Base-by-base conservation (phyloP, 30 jellyfish, hydroid and myxozoan species). In the Turritopsis rubra region DNA sequence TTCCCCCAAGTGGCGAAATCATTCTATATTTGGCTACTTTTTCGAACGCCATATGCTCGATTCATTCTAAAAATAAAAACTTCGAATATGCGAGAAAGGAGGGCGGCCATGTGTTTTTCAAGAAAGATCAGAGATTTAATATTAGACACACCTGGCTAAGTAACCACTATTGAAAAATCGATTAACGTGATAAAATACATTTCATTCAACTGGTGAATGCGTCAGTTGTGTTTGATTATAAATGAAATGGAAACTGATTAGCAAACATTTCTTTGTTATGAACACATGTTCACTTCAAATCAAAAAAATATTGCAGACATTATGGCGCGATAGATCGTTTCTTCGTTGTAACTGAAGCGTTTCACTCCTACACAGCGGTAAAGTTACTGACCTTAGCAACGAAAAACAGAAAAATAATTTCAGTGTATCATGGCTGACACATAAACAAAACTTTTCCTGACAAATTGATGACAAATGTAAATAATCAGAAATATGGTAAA, bases 401-500 rank as follows among this genome's bases (percentile, higher is more conserved):
- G 13, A 41, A 41, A 41, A 13, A 41, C 60, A 41, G 13, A 41
- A 41, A 41, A 41, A 41, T 41, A 41, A 41, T 41, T 41, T 41
- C 60, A 3, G 60, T 41, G 13, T 41, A n/a, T n/a, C n/a, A n/a
- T n/a, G n/a, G n/a, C n/a, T n/a, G n/a, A n/a, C 60, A 41, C 13
- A 41, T 3, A 41, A 41, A 41, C 60, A 41, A 41, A 41, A 41
- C 13, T 41, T 41, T 41, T 41, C 60, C 60, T 41, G 60, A 41
- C 60, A 41, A 41, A 41, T 41, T 13, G 60, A 41, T 41, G 60
- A 41, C 60, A 41, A 41, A 41, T 41, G 60, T 41, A 41, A 41
- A 41, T 41, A 41, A 41, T 41, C 60, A 68, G 77, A 8, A 68
- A 68, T 23, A 68, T 68, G 77, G 77, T 27, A n/a, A 68, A 68